Conservation (phyloP, 2,888 invertebrate species). For the Drosophila histrio region DNA sequence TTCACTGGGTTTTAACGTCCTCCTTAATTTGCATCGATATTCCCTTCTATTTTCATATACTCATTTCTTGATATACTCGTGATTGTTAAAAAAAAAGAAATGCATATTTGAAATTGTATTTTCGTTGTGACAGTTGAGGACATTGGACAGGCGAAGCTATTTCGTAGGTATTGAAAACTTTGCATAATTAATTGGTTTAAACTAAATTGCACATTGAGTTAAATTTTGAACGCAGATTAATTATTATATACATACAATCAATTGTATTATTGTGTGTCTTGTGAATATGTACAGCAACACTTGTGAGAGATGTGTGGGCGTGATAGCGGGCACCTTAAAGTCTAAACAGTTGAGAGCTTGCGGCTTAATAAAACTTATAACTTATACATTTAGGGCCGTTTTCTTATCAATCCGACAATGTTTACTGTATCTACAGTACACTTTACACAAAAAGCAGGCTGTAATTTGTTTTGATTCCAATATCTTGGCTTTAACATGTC, state of each 20-base stretch:
- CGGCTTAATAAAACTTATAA: constrained; percentile 38
- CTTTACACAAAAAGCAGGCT: too few relatives aligned
- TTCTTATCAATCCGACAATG: too few relatives aligned
- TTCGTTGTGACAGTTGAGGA: constrained; percentile 66
- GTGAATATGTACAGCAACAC: constrained; percentile 67
- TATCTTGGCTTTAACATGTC: too few relatives aligned
- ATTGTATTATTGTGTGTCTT: constrained; percentile 58
- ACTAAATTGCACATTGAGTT: constrained; percentile 76
- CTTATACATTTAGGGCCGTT: constrained; percentile 51
- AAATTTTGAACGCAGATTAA: constrained; percentile 70
- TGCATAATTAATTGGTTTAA: constrained; percentile 57
- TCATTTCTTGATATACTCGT: constrained; percentile 31
- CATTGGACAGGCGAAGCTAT: constrained; percentile 43
- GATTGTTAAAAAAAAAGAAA: constrained; percentile 41
- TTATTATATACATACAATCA: constrained; percentile 69
- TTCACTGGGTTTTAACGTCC: constrained; percentile 65
- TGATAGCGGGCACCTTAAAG: constrained; percentile 26
- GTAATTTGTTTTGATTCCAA: too few relatives aligned
- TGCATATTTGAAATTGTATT: constrained; percentile 38
- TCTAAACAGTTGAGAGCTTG: constrained; percentile 58
- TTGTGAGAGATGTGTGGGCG: constrained; percentile 32
- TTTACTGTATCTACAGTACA: too few relatives aligned
- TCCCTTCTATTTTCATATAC: constrained; percentile 17
- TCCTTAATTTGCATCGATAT: constrained; percentile 3
- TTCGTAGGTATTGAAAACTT: constrained; percentile 46